Base-by-base conservation (phyloP, 92 coral and sea anemone species). In the Epizoanthus rinbou region DNA sequence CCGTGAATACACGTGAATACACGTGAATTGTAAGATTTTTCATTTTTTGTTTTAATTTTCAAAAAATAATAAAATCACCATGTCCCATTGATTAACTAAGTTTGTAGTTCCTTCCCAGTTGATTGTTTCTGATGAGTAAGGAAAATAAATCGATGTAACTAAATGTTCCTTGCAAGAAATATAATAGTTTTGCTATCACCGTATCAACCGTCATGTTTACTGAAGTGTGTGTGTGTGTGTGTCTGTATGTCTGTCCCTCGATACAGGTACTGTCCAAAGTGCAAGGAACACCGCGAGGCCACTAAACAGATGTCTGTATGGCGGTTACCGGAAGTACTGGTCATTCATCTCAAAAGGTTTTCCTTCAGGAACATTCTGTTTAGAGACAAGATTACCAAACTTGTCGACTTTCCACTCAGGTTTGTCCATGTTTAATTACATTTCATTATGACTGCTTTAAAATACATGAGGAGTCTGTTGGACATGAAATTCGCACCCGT, bases 401-500 rank as follows among this genome's bases (percentile, higher is more conserved):
- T 93, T 19, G 97, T 95, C 45, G 91, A 93, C 35, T 95, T 95
- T 68, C 98, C 98, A 1, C 67, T 95, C 84, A 95, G 98, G 98
- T 95, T 24, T 63, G 86, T 81, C 15, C 28, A 31, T 31, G 1
- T 16, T 5, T 11, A 47, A 47, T 11, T 47, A 11, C 2, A 9
- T 45, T 45, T 45, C 11, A 45, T 8, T 8, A 37, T 3, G 3
- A 37, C 43, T 3, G 43, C 43, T 37, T 37, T 6, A 37, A 37
- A 37, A 37, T 37, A 1, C 6, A 37, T 35, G 39, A 37, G 6
- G 31, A 37, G 43, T 3, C 43, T 37, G 6, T 1, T 37, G 5
- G 43, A 37, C 6, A 37, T 37, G 43, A 37, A 37, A 37, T 37
- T 37, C 6, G 6, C 43, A 37, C 43, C 43, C 43, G 43, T 37